A percentile compares a stretch with the other conserved stretches of the same genome.
phyloP scores from a whole-genome alignment of 2,888 invertebrate species.

The Acrobasis repandana region DNA sequence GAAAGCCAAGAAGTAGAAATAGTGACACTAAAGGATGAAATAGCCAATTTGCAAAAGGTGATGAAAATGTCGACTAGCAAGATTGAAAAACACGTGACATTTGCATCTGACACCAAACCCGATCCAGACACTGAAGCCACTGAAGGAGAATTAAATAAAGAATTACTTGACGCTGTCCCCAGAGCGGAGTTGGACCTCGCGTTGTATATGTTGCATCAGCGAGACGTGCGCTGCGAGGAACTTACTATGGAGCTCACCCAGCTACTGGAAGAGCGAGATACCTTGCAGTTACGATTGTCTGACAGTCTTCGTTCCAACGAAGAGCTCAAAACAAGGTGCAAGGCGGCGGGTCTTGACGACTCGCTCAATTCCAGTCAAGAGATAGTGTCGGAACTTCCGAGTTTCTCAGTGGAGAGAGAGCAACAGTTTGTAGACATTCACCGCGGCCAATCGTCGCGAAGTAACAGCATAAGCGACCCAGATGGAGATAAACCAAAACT shows the following conservation, averaged over 20 bases:
- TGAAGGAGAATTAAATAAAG: constrained; percentile 48
- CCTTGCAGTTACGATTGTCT: constrained; percentile 90
- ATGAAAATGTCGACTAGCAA: constrained; percentile 58
- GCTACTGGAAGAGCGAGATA: constrained; percentile 92
- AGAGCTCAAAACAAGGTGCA: constrained; percentile 60
- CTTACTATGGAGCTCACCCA: constrained; percentile 92
- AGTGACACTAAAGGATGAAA: constrained; percentile 87
- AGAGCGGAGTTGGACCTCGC: constrained; percentile 90
- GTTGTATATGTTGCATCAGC: constrained; percentile 92
- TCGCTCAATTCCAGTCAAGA: constrained; percentile 55
- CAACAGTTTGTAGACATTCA: constrained; percentile 63
- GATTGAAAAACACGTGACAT: constrained; percentile 74
- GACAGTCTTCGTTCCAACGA: constrained; percentile 90
- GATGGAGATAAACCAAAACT: constrained; percentile 71
- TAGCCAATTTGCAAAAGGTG: constrained; percentile 63
- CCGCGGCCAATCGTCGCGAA: constrained; percentile 63
- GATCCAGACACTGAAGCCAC: constrained; percentile 43
- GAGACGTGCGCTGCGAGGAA: constrained; percentile 93
- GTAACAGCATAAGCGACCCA: constrained; percentile 69
- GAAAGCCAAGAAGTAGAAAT: constrained; percentile 89
- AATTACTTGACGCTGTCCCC: constrained; percentile 66
- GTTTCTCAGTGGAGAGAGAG: constrained; percentile 56
- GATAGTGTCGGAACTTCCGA: constrained; percentile 55
- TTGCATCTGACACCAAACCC: constrained; percentile 71
- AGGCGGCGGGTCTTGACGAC: constrained; percentile 51